A percentile compares a stretch with the other conserved stretches of the same genome.
Evolutionary conservation across 1,140 invertebrate genomes (phyloP).

Genomic region (Oncopeltus fasciatus): DNA sequence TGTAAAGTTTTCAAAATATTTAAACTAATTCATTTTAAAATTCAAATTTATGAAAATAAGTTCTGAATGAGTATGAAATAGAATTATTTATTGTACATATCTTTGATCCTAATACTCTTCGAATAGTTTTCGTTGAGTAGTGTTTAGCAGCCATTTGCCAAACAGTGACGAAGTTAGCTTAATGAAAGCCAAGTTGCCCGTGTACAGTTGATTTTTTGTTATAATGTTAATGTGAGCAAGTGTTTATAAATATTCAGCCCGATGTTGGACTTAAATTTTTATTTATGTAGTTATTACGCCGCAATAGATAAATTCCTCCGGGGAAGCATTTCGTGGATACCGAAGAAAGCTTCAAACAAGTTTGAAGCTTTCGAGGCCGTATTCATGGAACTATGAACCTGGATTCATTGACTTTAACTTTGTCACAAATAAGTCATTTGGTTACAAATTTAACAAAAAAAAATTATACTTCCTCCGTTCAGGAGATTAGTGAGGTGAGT

Average conservation of each 20-base stretch:
- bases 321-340: constrained; percentile 44
- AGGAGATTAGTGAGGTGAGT: constrained; percentile 63
- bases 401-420: constrained; percentile 91
- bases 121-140: background rate
- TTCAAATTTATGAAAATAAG: no score
- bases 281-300: constrained; percentile 43
- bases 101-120: no score
- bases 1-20: no score
- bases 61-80: no score
- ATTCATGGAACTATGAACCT: constrained; percentile 97
- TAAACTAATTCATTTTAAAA: no score
- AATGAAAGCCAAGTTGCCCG: constrained; percentile 8
- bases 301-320: constrained; percentile 38
- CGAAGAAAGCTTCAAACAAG: constrained; percentile 67
- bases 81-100: no score
- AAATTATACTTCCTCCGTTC: constrained; percentile 76
- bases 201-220: constrained; percentile 14
- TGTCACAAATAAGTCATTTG: constrained; percentile 94
- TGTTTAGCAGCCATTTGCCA: constrained; percentile 15
- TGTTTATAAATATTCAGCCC: constrained; percentile 29
- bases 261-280: constrained; percentile 50
- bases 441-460: constrained; percentile 89
- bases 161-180: constrained; percentile 16
- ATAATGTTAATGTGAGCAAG: constrained; percentile 28
- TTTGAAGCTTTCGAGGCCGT: constrained; percentile 66